Conservation (phyloP, 2,113 vertebrate species). For the Colius striatus region DNA sequence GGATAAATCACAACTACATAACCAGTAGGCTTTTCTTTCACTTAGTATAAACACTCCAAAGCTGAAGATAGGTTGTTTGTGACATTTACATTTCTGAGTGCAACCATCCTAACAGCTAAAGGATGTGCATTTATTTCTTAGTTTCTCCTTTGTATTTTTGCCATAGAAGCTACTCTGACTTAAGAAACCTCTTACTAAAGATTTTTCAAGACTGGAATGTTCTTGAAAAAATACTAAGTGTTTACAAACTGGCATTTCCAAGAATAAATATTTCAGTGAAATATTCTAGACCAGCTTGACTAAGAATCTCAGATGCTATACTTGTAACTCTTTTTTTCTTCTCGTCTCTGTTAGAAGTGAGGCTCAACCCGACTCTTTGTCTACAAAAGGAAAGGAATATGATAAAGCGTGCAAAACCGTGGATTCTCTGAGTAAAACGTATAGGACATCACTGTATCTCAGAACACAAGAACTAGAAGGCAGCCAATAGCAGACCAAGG, state of each 20-base stretch:
- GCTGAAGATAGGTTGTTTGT: neutral
- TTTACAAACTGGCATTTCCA: neutral
- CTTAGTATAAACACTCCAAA: neutral
- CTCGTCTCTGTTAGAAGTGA: neutral
- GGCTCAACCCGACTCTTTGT: neutral
- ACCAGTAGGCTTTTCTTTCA: neutral
- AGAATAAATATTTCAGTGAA: neutral
- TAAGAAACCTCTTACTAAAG: neutral
- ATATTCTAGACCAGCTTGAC: neutral
- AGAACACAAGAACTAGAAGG: neutral
- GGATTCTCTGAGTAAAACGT: neutral
- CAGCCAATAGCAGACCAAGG: neutral
- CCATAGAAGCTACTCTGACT: neutral
- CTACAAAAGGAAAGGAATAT: neutral
- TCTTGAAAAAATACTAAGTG: neutral
- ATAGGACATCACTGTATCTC: neutral
- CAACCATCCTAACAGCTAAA: neutral
- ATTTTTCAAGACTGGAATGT: neutral
- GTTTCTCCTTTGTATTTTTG: neutral
- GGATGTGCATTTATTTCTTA: neutral
- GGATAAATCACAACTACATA: neutral
- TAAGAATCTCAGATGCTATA: neutral
- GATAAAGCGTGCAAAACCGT: neutral
- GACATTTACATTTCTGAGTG: fast-evolving
- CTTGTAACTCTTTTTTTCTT: neutral